These are phyloP conservation scores for Thunnus maccoyii DNA, from an alignment of 2,113 vertebrate genomes.

Conservation along the genomic window DNA sequence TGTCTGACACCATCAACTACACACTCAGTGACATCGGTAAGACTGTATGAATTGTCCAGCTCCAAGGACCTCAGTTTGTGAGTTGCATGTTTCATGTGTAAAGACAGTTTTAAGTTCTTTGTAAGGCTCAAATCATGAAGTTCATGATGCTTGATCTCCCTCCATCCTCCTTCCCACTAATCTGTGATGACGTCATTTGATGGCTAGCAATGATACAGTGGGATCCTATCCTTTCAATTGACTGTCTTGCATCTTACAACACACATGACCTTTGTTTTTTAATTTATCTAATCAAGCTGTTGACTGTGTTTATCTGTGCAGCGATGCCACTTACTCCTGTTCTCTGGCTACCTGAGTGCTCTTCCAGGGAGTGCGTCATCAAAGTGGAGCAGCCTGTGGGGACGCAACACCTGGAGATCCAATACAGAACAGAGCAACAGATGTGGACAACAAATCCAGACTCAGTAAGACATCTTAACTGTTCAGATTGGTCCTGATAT, in stretches of 20 bases:
- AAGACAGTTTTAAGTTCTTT: not conserved
- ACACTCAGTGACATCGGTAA: slow-evolving; percentile 80
- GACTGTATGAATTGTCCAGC: not conserved
- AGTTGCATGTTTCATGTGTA: not conserved
- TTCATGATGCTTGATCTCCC: not conserved
- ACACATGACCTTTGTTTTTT: not conserved
- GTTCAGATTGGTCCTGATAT: not conserved
- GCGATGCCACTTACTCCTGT: slow-evolving; percentile 63
- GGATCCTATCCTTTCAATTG: not conserved
- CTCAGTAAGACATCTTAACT: slow-evolving; percentile 58
- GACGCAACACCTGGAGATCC: slow-evolving; percentile 67
- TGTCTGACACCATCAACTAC: slow-evolving; percentile 58
- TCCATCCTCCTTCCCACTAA: not conserved
- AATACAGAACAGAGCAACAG: slow-evolving; percentile 41
- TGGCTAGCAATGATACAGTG: not conserved
- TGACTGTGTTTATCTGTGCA: slow-evolving; percentile 40
- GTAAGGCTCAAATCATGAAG: not conserved
- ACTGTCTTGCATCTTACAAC: not conserved
- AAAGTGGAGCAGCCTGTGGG: slow-evolving; percentile 9
- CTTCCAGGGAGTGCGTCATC: slow-evolving; percentile 64
- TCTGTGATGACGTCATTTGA: not conserved
- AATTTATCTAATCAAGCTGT: not conserved
- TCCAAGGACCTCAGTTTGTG: not conserved
- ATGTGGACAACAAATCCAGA: slow-evolving; percentile 58
- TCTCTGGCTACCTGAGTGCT: slow-evolving; percentile 51